phyloP scores from a whole-genome alignment of 2,113 vertebrate genomes.

The Dicrurus megarhynchus region DNA sequence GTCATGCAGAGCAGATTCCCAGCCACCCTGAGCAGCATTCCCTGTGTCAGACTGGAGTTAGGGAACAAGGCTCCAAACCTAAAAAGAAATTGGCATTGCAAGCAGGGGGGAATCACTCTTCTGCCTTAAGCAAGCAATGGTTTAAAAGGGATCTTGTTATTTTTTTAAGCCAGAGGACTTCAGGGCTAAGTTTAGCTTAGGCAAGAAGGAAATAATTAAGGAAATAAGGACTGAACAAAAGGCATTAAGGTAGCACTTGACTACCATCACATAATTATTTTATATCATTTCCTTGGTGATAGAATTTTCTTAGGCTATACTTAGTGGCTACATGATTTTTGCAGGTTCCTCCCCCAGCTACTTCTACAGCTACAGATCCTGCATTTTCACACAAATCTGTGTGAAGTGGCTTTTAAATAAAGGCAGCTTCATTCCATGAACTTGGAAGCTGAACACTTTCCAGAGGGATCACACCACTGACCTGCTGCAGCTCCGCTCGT shows the following conservation, averaged over 20 bases:
- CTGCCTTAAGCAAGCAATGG: background rate
- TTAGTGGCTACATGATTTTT: background rate
- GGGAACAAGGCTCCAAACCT: background rate
- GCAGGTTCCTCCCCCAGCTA: background rate
- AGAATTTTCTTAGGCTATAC: background rate
- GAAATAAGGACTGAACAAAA: background rate
- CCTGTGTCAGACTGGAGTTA: background rate
- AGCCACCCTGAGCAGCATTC: background rate
- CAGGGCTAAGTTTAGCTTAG: background rate
- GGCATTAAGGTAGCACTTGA: background rate
- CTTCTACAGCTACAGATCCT: background rate
- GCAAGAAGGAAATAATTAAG: background rate
- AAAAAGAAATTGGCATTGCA: background rate
- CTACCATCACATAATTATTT: background rate
- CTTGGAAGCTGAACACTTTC: background rate
- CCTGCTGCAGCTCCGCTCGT: background rate
- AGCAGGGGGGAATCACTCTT: background rate
- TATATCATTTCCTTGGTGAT: background rate
- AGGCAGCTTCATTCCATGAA: background rate
- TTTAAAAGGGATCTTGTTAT: background rate
- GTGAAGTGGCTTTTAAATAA: background rate
- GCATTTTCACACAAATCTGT: background rate
- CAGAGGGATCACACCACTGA: background rate
- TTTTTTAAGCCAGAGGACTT: background rate
- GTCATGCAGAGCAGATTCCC: rapidly evolving